Evolutionary conservation across 2,888 invertebrate species (phyloP).

Genomic region (Cerastoderma edule): DNA sequence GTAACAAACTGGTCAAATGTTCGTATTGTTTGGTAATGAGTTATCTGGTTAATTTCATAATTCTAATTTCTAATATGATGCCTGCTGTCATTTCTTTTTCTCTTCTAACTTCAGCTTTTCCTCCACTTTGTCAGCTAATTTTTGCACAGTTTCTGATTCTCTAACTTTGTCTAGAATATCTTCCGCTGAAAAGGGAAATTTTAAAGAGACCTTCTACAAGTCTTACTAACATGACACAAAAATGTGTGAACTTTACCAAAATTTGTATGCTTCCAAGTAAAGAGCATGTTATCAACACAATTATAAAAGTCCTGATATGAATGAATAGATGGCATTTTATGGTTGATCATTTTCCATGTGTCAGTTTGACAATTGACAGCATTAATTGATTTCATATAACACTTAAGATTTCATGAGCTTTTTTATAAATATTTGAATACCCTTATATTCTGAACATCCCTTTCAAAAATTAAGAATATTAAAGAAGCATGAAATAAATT

Average conservation of each 20-base stretch:
- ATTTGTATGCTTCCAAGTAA: background rate
- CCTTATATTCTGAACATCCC: no score
- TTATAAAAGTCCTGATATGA: background rate
- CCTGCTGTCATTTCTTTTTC: conserved; percentile 5
- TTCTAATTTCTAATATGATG: background rate
- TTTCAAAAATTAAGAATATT: no score
- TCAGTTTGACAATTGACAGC: background rate
- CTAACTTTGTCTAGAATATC: conserved; percentile 21
- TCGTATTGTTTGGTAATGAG: background rate
- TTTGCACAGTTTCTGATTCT: conserved; percentile 14
- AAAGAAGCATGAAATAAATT: no score
- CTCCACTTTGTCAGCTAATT: conserved; percentile 5
- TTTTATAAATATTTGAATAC: no score
- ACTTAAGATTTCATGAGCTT: no score
- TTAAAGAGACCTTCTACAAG: background rate
- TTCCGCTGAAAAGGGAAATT: conserved; percentile 20
- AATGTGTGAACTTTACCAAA: no score
- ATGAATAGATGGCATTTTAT: background rate
- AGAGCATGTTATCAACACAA: background rate
- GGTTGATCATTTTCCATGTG: background rate
- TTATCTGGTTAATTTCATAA: background rate
- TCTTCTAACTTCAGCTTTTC: background rate
- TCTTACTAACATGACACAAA: background rate
- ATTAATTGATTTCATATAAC: no score
- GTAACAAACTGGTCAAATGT: background rate